Evolutionary conservation across 1,140 invertebrate genomes (phyloP).

Genomic region (Drosophila teissieri): DNA sequence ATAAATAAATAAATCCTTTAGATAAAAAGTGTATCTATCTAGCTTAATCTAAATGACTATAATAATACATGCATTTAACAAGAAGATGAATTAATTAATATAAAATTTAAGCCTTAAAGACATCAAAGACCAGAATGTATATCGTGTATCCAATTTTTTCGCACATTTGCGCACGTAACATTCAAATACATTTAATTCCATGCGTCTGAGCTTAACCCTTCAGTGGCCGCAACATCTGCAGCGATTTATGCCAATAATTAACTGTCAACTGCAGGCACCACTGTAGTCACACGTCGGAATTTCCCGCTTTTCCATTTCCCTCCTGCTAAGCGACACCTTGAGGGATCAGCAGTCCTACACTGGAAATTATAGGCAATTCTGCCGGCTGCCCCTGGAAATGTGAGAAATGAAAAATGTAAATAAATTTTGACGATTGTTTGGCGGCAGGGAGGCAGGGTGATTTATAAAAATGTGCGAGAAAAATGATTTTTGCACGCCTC

Average conservation of each 20-base stretch:
- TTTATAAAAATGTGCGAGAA: constrained; percentile 73
- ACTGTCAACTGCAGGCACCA: constrained; percentile 71
- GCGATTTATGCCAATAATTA: constrained; percentile 77
- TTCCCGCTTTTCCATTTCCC: constrained; percentile 20
- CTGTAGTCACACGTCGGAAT: constrained; percentile 21
- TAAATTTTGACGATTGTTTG: constrained; percentile 65
- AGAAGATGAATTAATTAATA: too few species aligned
- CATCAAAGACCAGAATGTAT: too few species aligned
- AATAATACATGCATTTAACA: too few species aligned
- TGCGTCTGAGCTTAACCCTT: constrained; percentile 52
- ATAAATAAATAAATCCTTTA: too few species aligned
- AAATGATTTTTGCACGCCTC: constrained; percentile 81
- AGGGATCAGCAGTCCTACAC: constrained; percentile 36
- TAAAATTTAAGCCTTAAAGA: neutral
- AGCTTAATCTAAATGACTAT: too few species aligned
- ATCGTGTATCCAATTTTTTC: neutral
- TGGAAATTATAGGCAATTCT: constrained; percentile 65
- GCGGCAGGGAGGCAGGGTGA: constrained; percentile 24
- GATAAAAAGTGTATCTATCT: too few species aligned
- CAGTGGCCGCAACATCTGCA: constrained; percentile 60
- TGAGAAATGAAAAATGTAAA: constrained; percentile 77
- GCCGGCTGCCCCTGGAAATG: constrained; percentile 43
- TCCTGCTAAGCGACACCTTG: constrained; percentile 59
- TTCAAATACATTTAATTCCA: constrained; percentile 35
- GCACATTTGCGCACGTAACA: constrained; percentile 9